Evolutionary conservation across 2,888 invertebrate species (phyloP), one percentile per base, ranked within the genome.

Genomic region (Taphrorychus bicolor): DNA sequence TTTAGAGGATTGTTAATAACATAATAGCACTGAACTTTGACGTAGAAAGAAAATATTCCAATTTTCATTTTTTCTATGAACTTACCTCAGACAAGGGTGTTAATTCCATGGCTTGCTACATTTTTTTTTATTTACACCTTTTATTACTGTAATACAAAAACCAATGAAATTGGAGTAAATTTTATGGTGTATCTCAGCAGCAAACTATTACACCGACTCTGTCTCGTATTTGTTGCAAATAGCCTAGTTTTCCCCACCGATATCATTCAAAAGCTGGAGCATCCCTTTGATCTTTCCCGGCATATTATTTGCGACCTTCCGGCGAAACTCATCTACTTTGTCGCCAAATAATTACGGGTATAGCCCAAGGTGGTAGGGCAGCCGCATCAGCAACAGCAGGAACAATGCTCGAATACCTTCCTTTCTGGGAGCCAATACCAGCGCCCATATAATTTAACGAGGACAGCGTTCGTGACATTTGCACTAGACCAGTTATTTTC

Each of bases 351-450:
- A 54, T 54, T 54, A 54, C n/a, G 19, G 19, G 9, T 7, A 54
- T 54, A n/a, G 54, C 54, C 54, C 32, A n/a, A n/a, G 54, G 54
- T 54, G 24, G 54, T 54, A 54, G 17, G 14, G n/a, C n/a, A n/a
- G 11, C 32, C 7, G 32, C 32, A 32, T 7, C 32, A 32, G 32
- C 32, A 32, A 32, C 11, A 3, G 19, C 17, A 48, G 48, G 48
- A 48, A 48, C 48, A 48, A 17, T 18, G 48, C 48, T 17, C 19
- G 48, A 9, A 48, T 52, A 52, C 22, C 52, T 45, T 18, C 7
- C 45, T 45, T 45, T 52, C 22, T 19, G 21, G 11, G 5, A 22
- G 16, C 11, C 14, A n/a, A 16, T 9, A 48, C 17, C 48, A 16
- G 48, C 14, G 17, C 17, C 48, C 48, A 48, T 48, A 9, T 17